phyloP scores from a whole-genome alignment of 2,888 invertebrate species.

The Odontocolon sp. region DNA sequence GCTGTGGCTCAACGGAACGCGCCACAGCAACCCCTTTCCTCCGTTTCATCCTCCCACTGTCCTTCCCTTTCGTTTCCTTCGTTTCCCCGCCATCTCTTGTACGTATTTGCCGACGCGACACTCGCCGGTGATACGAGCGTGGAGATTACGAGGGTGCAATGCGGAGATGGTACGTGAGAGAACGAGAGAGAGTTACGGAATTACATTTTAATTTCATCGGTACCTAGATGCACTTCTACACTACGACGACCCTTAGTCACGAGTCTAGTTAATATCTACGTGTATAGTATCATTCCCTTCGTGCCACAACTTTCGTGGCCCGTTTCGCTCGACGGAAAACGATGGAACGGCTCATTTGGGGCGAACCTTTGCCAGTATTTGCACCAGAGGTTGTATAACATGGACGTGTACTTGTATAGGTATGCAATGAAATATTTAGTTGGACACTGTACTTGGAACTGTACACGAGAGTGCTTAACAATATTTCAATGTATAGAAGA shows the following conservation, averaged over 20 bases:
- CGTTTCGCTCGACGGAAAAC: constrained; percentile 4
- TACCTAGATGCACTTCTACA: constrained; percentile 47
- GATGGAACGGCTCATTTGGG: not conserved
- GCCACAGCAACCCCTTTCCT: constrained; percentile 32
- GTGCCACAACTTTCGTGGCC: constrained; percentile 25
- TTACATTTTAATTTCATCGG: constrained; percentile 78
- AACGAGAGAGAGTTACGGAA: constrained; percentile 61
- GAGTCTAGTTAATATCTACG: constrained; percentile 37
- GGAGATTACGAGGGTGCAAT: constrained; percentile 71
- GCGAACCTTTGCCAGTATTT: constrained; percentile 2
- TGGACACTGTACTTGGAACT: no score
- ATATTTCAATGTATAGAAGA: no score
- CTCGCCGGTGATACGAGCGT: constrained; percentile 49
- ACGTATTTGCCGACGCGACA: constrained; percentile 51
- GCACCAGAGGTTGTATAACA: no score
- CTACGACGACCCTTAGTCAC: constrained; percentile 19
- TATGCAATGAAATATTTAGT: no score
- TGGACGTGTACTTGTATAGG: no score
- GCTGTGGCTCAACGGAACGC: constrained; percentile 27
- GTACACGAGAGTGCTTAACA: no score
- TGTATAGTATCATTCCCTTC: not conserved
- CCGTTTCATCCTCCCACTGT: constrained; percentile 12
- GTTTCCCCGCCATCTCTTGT: constrained; percentile 22
- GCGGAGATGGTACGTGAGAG: constrained; percentile 57
- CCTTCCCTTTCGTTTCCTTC: not conserved